Conservation (phyloP, 2,888 invertebrate species). For the Cephus spinipes region DNA sequence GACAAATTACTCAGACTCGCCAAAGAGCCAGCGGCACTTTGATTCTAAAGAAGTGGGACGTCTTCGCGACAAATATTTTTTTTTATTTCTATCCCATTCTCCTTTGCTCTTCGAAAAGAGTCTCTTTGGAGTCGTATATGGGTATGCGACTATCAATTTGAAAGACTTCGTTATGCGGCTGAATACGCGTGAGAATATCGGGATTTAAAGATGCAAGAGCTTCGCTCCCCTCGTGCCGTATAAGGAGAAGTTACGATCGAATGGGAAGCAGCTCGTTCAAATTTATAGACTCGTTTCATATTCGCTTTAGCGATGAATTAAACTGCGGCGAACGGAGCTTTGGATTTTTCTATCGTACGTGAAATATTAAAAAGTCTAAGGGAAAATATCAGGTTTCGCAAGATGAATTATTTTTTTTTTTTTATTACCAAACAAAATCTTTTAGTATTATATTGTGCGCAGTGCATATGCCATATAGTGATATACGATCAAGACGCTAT, state of each 20-base stretch:
- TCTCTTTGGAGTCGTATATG: neutral
- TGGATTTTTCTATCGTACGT: neutral
- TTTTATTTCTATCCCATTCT: neutral
- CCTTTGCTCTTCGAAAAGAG: neutral
- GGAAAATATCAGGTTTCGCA: neutral
- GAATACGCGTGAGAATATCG: neutral
- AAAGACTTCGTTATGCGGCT: neutral
- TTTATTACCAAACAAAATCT: neutral
- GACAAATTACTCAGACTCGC: neutral
- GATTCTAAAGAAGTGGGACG: neutral
- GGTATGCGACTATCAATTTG: neutral
- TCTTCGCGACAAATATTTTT: neutral
- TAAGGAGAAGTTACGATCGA: slow-evolving; percentile 6
- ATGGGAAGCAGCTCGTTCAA: slow-evolving; percentile 32
- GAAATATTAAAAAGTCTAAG: neutral
- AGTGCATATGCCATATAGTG: neutral
- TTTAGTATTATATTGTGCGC: too few relatives aligned
- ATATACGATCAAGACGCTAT: neutral
- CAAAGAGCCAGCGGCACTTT: neutral
- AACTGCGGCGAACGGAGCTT: slow-evolving; percentile 17
- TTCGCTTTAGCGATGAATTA: slow-evolving; percentile 37
- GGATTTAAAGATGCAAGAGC: neutral
- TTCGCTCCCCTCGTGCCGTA: neutral
- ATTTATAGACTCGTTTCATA: slow-evolving; percentile 36
- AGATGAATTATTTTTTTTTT: neutral